Percentiles rank a stretch among this genome's conserved stretches.
phyloP scores from a whole-genome alignment of 2,797 vertebrate species.

The Hemibagrus guttatus region DNA sequence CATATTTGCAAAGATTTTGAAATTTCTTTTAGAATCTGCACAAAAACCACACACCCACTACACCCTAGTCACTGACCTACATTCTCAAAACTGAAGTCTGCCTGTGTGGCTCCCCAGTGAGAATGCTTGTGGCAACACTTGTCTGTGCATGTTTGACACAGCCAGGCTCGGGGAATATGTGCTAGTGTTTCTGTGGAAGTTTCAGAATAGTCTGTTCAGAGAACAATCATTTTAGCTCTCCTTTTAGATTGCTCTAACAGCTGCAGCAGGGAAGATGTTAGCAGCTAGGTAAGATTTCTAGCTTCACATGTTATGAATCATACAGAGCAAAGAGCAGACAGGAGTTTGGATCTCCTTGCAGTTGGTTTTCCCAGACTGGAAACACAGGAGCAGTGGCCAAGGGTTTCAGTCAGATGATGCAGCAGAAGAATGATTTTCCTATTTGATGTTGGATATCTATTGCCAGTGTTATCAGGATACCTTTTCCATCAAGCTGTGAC shows the following conservation, averaged over 20 bases:
- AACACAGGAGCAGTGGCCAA: slow-evolving; percentile 23
- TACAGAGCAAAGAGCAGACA: slow-evolving; percentile 17
- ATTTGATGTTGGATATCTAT: slow-evolving; percentile 32
- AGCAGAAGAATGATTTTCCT: slow-evolving; percentile 15
- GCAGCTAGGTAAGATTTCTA: slow-evolving; percentile 37
- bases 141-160: slow-evolving; percentile 38
- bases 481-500: slow-evolving; percentile 28
- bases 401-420: slow-evolving; percentile 33
- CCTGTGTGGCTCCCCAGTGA: slow-evolving; percentile 15
- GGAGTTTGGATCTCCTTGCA: slow-evolving; percentile 17
- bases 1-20: background rate
- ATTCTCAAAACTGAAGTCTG: slow-evolving; percentile 24
- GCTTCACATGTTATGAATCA: background rate
- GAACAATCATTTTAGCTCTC: slow-evolving; percentile 8
- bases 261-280: slow-evolving; percentile 41
- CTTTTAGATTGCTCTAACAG: slow-evolving; percentile 34
- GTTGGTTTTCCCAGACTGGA: slow-evolving; percentile 22
- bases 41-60: background rate
- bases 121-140: slow-evolving; percentile 35
- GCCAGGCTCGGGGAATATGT: slow-evolving; percentile 18
- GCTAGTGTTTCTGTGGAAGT: background rate
- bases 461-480: slow-evolving; percentile 12
- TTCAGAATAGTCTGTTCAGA: background rate
- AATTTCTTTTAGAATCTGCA: background rate
- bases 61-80: slow-evolving; percentile 27